Evolutionary conservation across 1,140 invertebrate species (phyloP).

Genomic region (Trichoplusia ni): DNA sequence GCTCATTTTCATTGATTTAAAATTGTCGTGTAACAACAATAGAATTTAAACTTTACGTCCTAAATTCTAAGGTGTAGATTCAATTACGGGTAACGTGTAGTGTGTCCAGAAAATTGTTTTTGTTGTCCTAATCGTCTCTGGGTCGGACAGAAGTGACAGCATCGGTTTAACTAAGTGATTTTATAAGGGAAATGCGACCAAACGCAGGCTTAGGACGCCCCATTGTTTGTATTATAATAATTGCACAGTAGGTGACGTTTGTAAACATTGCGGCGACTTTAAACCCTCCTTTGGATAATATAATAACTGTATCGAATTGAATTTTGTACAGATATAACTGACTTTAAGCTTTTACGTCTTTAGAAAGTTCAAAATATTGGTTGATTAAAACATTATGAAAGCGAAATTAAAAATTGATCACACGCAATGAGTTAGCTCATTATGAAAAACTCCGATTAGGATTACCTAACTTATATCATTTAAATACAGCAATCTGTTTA

Average conservation of each 20-base stretch:
- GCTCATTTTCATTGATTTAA: conserved; percentile 16
- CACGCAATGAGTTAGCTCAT: no score
- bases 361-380: no score
- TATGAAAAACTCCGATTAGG: no score
- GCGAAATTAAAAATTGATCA: no score
- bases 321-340: not conserved
- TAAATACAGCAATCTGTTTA: no score
- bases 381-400: no score
- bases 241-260: conserved; percentile 28
- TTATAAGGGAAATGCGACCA: conserved; percentile 47
- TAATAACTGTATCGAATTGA: conserved; percentile 12
- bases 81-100: conserved; percentile 2
- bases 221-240: conserved; percentile 53
- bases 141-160: conserved; percentile 44
- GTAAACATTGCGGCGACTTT: conserved; percentile 19
- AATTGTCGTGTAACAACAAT: not conserved
- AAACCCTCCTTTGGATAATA: not conserved
- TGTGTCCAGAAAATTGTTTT: conserved; percentile 42
- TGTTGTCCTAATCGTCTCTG: conserved; percentile 48
- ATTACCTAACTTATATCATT: no score
- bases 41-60: not conserved
- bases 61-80: conserved; percentile 33
- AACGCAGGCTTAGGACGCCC: conserved; percentile 39
- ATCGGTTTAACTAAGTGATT: conserved; percentile 59
- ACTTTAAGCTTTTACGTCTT: no score